phyloP scores from a whole-genome alignment of 2,797 vertebrate genomes.

The Diglossa cyanea region DNA sequence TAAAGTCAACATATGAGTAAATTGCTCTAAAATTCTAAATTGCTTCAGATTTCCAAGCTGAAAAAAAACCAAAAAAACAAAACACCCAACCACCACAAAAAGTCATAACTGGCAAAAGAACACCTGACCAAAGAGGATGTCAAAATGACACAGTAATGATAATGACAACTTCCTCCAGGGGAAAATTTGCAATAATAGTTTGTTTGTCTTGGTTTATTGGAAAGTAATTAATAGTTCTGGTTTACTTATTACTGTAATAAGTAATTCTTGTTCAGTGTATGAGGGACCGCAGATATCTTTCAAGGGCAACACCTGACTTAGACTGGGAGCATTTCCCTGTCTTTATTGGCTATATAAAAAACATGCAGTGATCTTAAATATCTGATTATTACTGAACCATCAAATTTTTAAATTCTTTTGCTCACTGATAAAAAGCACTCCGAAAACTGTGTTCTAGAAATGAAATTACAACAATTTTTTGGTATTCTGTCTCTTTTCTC shows the following conservation, averaged over 20 bases:
- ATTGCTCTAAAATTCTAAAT: neutral
- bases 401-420: neutral
- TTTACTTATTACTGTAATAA: neutral
- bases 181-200: neutral
- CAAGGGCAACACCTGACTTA: neutral
- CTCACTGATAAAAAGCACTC: neutral
- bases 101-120: neutral
- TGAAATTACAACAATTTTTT: neutral
- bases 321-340: neutral
- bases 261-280: neutral
- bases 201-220: neutral
- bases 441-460: neutral
- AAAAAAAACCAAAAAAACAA: neutral
- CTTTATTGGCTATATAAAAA: neutral
- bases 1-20: fast-evolving
- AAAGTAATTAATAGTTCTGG: neutral
- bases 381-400: neutral
- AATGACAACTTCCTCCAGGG: neutral
- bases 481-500: neutral
- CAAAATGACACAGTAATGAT: neutral
- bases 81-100: neutral
- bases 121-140: neutral
- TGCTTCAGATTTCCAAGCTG: neutral
- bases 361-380: neutral
- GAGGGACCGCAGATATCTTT: neutral